Base-by-base conservation (phyloP, 2,797 vertebrate genomes). In the Microctenopoma stevenorrisi region DNA sequence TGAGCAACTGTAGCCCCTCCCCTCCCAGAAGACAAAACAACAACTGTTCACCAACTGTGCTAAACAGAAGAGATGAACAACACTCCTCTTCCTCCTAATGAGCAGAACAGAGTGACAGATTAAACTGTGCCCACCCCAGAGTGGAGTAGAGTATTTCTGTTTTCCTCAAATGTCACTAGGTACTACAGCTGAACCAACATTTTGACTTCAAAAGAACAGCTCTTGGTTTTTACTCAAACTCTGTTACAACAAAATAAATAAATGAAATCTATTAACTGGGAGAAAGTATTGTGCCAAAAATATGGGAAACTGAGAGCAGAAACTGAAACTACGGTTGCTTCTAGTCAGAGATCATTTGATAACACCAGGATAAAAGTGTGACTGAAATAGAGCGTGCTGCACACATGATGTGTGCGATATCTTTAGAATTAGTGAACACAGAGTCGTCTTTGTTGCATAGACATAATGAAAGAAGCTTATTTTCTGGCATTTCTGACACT, bases 61-160 rank as follows among this genome's bases (percentile, higher is more conserved):
- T 66, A 49, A 81, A 76, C 57, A 68, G 49, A 78, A 68, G 40
- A 48, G 53, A 81, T 56, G 72, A 86, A 64, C 72, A 51, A 22
- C 0, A 30, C 55, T 78, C 51, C 43, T 64, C 70, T 73, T 68
- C 59, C 62, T 42, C 4, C 87, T 89, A 89, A 89, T 85, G 85
- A 89, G 83, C 84, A 25, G 76, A 72, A 64, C 55, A 66, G 90
- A 88, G 56, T 76, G 86, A 86, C 80, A 85, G 80, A 78, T 84
- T 86, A 77, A 76, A 84, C 59, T 56, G 72, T 59, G 72, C 72
- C 68, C 69, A 60, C 43, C 82, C 75, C 25, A 47, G 62, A 79
- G 72, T 60, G 38, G 26, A 72, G 22, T 22, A 22, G 22, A 85
- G 84, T 85, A 86, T 86, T 88, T 86, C 72, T 84, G 74, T 62